Percentiles rank a stretch among this genome's conserved stretches.
These are phyloP conservation scores for Hafferia zeledoni DNA, from an alignment of 2,797 vertebrate genomes.

Conservation along the genomic window DNA sequence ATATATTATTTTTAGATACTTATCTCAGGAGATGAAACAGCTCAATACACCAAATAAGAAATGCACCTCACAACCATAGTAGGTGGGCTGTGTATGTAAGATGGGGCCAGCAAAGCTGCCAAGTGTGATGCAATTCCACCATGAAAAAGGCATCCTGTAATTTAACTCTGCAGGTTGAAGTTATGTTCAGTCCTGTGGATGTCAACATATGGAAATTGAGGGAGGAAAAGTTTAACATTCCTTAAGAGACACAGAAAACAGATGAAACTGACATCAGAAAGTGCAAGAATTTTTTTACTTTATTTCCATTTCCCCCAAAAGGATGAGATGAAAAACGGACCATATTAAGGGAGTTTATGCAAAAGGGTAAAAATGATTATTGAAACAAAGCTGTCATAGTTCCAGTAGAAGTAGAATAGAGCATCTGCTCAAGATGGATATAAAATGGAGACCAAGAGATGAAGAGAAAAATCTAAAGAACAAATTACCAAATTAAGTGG, in stretches of 20 bases:
- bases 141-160: background rate
- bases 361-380: slow-evolving; percentile 14
- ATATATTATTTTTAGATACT: background rate
- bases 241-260: background rate
- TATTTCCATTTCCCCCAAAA: background rate
- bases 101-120: background rate
- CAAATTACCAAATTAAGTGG: slow-evolving; percentile 6
- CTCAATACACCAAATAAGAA: background rate
- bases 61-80: background rate
- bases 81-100: background rate
- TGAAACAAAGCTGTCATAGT: slow-evolving; percentile 17
- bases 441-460: slow-evolving; percentile 1
- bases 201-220: background rate
- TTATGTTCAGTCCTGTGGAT: background rate
- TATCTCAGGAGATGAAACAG: background rate
- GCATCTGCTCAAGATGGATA: background rate
- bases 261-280: background rate
- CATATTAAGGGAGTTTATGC: background rate
- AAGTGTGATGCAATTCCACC: background rate
- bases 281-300: background rate
- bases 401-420: slow-evolving; percentile 32
- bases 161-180: background rate
- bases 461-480: background rate
- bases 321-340: background rate
- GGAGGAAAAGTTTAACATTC: background rate